Percentiles rank a stretch among this genome's conserved stretches.
phyloP scores from a whole-genome alignment of 2,113 vertebrate genomes.

The Anguilla rostrata region DNA sequence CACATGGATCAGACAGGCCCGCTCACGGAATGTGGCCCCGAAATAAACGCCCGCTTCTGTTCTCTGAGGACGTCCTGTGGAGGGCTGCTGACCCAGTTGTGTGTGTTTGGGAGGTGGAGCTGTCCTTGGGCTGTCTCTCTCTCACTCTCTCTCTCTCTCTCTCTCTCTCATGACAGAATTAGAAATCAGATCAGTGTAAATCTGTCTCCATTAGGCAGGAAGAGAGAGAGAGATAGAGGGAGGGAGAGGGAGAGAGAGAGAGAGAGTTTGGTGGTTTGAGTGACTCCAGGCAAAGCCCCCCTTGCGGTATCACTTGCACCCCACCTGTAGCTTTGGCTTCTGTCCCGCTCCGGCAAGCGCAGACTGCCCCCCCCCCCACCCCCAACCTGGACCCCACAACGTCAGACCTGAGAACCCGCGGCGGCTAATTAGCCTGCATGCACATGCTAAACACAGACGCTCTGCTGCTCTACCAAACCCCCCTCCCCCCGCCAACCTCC shows the following conservation, averaged over 20 bases:
- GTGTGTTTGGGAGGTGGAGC: constrained; percentile 23
- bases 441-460: constrained; percentile 57
- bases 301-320: constrained; percentile 43
- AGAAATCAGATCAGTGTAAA: constrained; percentile 3
- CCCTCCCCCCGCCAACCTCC: neutral
- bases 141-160: constrained; percentile 15
- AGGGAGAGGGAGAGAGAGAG: neutral
- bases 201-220: neutral
- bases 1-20: neutral
- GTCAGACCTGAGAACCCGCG: constrained; percentile 46
- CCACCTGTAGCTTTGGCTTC: constrained; percentile 66
- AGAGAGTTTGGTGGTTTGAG: constrained; percentile 21
- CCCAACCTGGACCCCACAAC: neutral
- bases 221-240: neutral
- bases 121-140: constrained; percentile 37
- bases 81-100: constrained; percentile 52
- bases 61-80: neutral
- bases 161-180: neutral
- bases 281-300: constrained; percentile 4
- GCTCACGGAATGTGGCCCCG: neutral
- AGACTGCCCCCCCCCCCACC: constrained; percentile 19
- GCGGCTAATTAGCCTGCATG: constrained; percentile 67
- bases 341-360: constrained; percentile 50
- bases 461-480: constrained; percentile 20
- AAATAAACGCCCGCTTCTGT: neutral